Evolutionary conservation across 1,140 invertebrate species (phyloP), one percentile per base, ranked within the genome.

Genomic region (Brachionus calyciflorus): DNA sequence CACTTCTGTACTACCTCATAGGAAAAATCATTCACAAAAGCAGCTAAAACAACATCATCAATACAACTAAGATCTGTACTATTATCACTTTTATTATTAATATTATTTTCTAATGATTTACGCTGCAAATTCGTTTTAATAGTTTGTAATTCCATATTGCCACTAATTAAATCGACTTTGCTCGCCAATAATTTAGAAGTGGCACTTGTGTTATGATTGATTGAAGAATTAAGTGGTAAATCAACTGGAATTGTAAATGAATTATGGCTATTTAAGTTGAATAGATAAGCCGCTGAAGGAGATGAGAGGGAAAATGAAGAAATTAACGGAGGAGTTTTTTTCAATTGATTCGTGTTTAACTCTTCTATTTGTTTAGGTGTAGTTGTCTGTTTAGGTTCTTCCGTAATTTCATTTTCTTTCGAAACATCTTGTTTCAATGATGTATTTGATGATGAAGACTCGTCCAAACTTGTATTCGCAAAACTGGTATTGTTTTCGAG

Each of bases 31-130:
- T 65, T 65, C 10, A 65, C 60, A 44, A 65, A 65, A 26, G 60
- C 60, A 65, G 60, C 60, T 65, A 65, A 44, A 46, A 65, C 60
- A 24, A 65, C 21, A 26, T 65, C 60, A 24, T 65, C 60, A 44
- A 65, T 65, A 41, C 60, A 65, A 65, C 60, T 65, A 12, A 65
- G 40, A 65, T 65, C 60, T 19, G 60, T 65, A 6, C 60, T 65
- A 41, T 65, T 65, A 7, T 65, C 60, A 46, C 60, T 65, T 21
- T 65, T 65, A 17, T 19, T 65, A n/a, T n/a, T n/a, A n/a, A n/a
- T n/a, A n/a, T n/a, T n/a, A n/a, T n/a, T n/a, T n/a, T n/a, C n/a
- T n/a, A n/a, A n/a, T n/a, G n/a, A n/a, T n/a, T n/a, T n/a, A n/a
- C n/a, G n/a, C n/a, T n/a, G n/a, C n/a, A n/a, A n/a, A 12, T 6